These are phyloP conservation scores for Clangula hyemalis DNA, from an alignment of 2,797 vertebrate species.

Conservation along the genomic window DNA sequence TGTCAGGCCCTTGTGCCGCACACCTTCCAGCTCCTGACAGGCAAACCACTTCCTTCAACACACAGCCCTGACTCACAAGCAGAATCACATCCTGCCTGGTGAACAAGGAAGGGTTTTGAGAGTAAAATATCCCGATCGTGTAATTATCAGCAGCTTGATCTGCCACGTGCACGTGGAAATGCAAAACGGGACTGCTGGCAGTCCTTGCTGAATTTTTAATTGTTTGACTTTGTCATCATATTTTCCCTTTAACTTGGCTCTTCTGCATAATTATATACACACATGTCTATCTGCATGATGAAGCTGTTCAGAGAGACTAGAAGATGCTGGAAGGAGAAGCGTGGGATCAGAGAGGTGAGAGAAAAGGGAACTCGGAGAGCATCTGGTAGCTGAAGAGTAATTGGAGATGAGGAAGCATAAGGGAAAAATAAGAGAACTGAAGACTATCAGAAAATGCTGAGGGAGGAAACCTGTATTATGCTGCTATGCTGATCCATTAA, in stretches of 20 bases:
- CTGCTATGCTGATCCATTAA: neutral
- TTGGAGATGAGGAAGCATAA: neutral
- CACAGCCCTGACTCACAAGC: neutral
- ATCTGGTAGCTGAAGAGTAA: neutral
- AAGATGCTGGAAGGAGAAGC: neutral
- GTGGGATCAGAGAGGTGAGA: neutral
- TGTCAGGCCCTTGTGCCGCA: neutral
- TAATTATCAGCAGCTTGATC: conserved; percentile 30
- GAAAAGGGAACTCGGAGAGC: neutral
- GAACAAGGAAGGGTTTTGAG: neutral
- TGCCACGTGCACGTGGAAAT: neutral
- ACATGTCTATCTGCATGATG: neutral
- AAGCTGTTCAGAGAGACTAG: neutral
- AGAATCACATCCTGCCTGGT: conserved; percentile 18
- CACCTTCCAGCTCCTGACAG: neutral
- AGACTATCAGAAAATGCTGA: neutral
- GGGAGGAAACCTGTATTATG: neutral
- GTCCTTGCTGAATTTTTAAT: neutral
- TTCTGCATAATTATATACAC: neutral
- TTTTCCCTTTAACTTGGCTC: conserved; percentile 9
- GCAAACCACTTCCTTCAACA: neutral
- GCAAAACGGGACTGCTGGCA: neutral
- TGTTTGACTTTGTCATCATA: neutral
- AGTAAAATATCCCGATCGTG: neutral
- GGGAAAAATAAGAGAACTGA: neutral